Evolutionary conservation across 2,888 invertebrate species (phyloP).

Genomic region (Alviniconcha strummeri): DNA sequence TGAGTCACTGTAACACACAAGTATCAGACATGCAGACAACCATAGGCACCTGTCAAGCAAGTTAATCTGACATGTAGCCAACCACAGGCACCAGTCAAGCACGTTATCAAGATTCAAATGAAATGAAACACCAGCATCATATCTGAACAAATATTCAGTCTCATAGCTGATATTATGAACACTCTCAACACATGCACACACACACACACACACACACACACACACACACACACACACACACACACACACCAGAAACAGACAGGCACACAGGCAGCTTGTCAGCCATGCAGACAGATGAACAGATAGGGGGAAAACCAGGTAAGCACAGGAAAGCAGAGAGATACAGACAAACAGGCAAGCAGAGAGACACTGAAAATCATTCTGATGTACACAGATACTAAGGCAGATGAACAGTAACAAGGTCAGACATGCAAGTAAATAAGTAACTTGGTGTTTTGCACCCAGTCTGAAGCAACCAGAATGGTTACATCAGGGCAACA

Average conservation of each 20-base stretch:
- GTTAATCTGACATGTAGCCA: constrained; percentile 17
- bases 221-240: background rate
- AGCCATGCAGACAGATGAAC: background rate
- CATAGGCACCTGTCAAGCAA: background rate
- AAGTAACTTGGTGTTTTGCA: no score
- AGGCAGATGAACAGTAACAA: background rate
- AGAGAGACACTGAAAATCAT: background rate
- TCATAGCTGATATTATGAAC: no score
- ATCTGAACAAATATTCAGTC: no score
- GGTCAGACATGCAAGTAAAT: no score
- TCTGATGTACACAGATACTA: background rate
- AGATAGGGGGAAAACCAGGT: background rate
- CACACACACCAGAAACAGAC: background rate
- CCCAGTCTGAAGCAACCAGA: no score
- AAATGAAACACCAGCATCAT: background rate
- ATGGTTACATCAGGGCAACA: no score
- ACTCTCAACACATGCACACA: background rate
- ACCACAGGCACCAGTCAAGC: constrained; percentile 15
- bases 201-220: background rate
- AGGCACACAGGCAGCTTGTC: background rate
- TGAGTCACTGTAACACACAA: constrained; percentile 75
- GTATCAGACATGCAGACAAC: background rate
- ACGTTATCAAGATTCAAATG: background rate
- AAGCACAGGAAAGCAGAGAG: background rate
- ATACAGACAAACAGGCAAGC: background rate